phyloP scores from a whole-genome alignment of 2,888 invertebrate genomes.

The Panopea generosa region DNA sequence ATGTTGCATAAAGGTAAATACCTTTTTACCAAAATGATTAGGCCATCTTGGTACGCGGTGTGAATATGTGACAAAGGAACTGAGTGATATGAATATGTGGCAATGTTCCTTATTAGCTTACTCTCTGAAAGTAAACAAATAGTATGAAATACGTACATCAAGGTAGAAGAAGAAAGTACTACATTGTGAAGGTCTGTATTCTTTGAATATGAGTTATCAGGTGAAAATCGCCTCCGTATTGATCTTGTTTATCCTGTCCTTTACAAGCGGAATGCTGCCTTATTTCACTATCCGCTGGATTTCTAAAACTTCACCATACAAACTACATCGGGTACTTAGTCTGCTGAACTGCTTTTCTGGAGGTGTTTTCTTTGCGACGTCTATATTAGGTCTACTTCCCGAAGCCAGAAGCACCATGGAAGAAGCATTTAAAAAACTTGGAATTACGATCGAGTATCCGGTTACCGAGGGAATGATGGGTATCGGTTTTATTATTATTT shows the following conservation, averaged over 20 bases:
- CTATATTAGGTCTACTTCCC: slow-evolving; percentile 29
- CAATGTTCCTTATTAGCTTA: too few species aligned
- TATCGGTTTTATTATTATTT: slow-evolving; percentile 34
- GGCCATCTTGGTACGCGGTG: too few species aligned
- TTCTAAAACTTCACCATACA: not conserved
- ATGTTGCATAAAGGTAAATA: too few species aligned
- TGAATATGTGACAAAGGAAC: too few species aligned
- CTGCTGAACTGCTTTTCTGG: slow-evolving; percentile 48
- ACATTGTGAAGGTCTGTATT: too few species aligned
- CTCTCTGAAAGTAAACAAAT: too few species aligned
- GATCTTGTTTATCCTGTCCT: slow-evolving; percentile 25
- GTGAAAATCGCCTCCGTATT: too few species aligned
- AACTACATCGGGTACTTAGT: slow-evolving; percentile 11
- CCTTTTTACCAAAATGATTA: too few species aligned
- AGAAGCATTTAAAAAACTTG: slow-evolving; percentile 1
- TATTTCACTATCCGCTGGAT: slow-evolving; percentile 29
- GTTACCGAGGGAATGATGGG: slow-evolving; percentile 31
- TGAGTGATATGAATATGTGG: too few species aligned
- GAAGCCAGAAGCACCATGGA: slow-evolving; percentile 29
- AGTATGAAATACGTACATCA: too few species aligned
- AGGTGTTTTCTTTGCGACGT: slow-evolving; percentile 46
- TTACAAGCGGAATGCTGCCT: slow-evolving; percentile 59
- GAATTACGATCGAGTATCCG: slow-evolving; percentile 16
- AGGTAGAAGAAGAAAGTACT: too few species aligned
- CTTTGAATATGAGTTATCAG: too few species aligned